These are phyloP conservation scores for Dipodomys spectabilis DNA, from an alignment of 2,113 vertebrate genomes.

Conservation along the genomic window DNA sequence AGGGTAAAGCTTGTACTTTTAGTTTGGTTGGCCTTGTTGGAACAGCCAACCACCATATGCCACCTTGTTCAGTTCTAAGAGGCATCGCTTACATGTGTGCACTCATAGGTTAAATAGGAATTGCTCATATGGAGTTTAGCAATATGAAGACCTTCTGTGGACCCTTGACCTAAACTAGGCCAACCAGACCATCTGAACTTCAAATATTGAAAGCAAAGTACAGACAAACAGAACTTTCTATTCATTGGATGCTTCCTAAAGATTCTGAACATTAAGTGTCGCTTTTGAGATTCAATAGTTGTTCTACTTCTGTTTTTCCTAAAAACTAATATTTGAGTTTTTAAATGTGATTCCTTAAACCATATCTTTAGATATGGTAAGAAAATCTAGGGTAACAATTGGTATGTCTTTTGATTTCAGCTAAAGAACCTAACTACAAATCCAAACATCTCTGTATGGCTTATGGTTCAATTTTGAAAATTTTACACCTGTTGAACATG, in stretches of 20 bases:
- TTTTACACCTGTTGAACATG: constrained; percentile 5
- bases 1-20: neutral
- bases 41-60: neutral
- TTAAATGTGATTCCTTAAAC: neutral
- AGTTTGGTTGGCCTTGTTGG: neutral
- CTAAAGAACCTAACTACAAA: neutral
- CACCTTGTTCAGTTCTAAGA: neutral
- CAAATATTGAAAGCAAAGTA: neutral
- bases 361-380: neutral
- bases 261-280: neutral
- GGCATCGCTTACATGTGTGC: neutral
- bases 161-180: neutral
- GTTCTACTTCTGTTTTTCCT: neutral
- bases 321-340: constrained; percentile 13
- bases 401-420: neutral
- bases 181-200: neutral
- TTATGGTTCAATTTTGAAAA: constrained; percentile 18
- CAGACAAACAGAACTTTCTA: neutral
- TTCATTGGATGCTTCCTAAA: neutral
- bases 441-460: neutral
- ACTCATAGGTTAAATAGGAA: neutral
- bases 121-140: neutral
- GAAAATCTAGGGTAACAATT: neutral
- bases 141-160: neutral
- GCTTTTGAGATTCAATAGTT: neutral